Evolutionary conservation across 1,140 invertebrate genomes (phyloP), one percentile per base, ranked within the genome.

Genomic region (Drosophila insularis): DNA sequence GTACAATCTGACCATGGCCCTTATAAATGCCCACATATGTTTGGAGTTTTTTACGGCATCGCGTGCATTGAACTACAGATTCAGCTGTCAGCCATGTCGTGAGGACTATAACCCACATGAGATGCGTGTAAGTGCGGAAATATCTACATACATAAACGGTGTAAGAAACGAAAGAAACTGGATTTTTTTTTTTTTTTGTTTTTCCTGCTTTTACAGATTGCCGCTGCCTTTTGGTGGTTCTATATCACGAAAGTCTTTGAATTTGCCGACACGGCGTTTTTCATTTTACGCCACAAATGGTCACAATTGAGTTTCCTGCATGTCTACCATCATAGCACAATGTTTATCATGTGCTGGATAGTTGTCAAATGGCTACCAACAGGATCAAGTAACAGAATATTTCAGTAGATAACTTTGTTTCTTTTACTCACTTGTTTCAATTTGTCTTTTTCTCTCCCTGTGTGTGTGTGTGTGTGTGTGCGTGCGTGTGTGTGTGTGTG

Each of bases 301-400:
- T 95, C 95, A 71, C 97, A 98, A 91, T 92, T 98, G 60, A 97
- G 96, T 10, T 98, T 98, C 92, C 93, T 98, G 3, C 97, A 98
- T 75, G 95, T 98, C 0, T 98, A 98, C 87, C 97, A 98, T 92
- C 97, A 98, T 89, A 97, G 97, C 4, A 97, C 96, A 0, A 98
- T 98, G 96, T 97, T 98, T 85, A 94, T 94, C 0, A 94, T 98
- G 14, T 98, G 97, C 97, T 99, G 98, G 97, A 98, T 98, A 75
- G 97, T 97, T 17, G 96, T 98, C 70, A 98, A 98, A 93, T 99
- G 97, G 96, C 97, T 98, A 7, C 97, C 98, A 14, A 98, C 98
- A 90, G 98, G 98, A 65, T 97, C 97, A 31, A 95, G 97, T 97
- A 92, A 95, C 95, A 13, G 11, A 50, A 50, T 21, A 19, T 21